Percentiles rank a stretch among this genome's conserved stretches.
These are phyloP conservation scores for Calephelis perditalis DNA, from an alignment of 2,888 invertebrate genomes.

Conservation along the genomic window DNA sequence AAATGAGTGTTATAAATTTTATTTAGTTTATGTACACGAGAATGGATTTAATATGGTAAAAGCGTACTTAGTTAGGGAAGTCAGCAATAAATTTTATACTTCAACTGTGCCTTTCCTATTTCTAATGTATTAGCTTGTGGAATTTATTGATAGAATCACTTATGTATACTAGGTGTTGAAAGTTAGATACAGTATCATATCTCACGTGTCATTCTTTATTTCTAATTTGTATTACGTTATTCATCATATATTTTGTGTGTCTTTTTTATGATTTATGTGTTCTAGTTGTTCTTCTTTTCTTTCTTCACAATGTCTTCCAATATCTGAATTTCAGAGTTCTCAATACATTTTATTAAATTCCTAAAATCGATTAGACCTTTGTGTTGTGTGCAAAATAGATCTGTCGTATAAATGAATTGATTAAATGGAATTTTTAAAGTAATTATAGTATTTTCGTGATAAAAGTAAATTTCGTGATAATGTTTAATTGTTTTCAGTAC, in stretches of 20 bases:
- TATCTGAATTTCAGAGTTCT: conserved; percentile 35
- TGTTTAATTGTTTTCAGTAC: conserved; percentile 71
- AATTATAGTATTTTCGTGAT: conserved; percentile 75
- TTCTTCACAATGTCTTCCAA: conserved; percentile 56
- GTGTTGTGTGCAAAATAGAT: conserved; percentile 18
- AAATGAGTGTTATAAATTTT: conserved; percentile 17
- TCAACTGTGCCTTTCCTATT: conserved; percentile 78
- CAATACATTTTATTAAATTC: conserved; percentile 35
- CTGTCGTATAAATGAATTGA: conserved; percentile 43
- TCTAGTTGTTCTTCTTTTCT: conserved; percentile 31
- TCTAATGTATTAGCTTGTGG: conserved; percentile 74
- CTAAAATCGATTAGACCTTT: conserved; percentile 18
- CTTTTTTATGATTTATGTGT: conserved; percentile 13
- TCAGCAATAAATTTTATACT: conserved; percentile 78
- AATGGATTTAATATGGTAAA: conserved; percentile 43
- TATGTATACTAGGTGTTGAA: conserved; percentile 47
- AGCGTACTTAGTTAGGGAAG: conserved; percentile 64
- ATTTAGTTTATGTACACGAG: conserved; percentile 27
- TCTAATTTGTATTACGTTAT: neutral
- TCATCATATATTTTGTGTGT: conserved; percentile 1
- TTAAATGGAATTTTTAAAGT: conserved; percentile 71
- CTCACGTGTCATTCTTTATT: conserved; percentile 34
- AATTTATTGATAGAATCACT: conserved; percentile 61
- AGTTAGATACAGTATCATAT: conserved; percentile 42
- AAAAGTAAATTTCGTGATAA: conserved; percentile 75